phyloP scores from a whole-genome alignment of 2,113 vertebrate species.

The Pimephales promelas region DNA sequence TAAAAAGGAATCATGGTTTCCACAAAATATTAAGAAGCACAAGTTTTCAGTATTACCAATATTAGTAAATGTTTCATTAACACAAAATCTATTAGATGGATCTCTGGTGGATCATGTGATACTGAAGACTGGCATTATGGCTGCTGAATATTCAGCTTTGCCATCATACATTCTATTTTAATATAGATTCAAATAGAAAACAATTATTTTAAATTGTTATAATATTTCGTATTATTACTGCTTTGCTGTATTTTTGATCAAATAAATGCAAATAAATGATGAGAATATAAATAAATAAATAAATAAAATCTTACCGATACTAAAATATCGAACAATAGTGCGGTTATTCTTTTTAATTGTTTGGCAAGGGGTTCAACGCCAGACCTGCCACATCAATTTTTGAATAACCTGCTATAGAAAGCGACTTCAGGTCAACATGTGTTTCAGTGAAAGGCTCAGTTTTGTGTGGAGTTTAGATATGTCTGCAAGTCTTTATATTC shows the following conservation, averaged over 20 bases:
- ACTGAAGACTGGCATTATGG: neutral
- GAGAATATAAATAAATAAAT: too few species aligned
- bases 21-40: neutral
- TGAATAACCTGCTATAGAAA: neutral
- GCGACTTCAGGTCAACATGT: neutral
- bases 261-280: neutral
- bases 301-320: too few species aligned
- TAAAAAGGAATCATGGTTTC: neutral
- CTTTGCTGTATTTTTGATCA: neutral
- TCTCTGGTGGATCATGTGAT: neutral
- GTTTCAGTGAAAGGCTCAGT: neutral
- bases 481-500: constrained; percentile 22
- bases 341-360: neutral
- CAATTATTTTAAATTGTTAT: too few species aligned
- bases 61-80: neutral
- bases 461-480: neutral
- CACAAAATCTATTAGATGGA: neutral
- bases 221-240: neutral
- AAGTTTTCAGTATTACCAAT: neutral
- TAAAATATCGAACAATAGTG: too few species aligned
- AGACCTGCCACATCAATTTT: neutral
- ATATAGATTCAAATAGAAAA: neutral
- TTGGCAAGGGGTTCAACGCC: neutral
- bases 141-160: neutral
- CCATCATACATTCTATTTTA: too few species aligned